phyloP scores from a whole-genome alignment of 2,797 vertebrate species.

The Heteromormyrus szaboi region DNA sequence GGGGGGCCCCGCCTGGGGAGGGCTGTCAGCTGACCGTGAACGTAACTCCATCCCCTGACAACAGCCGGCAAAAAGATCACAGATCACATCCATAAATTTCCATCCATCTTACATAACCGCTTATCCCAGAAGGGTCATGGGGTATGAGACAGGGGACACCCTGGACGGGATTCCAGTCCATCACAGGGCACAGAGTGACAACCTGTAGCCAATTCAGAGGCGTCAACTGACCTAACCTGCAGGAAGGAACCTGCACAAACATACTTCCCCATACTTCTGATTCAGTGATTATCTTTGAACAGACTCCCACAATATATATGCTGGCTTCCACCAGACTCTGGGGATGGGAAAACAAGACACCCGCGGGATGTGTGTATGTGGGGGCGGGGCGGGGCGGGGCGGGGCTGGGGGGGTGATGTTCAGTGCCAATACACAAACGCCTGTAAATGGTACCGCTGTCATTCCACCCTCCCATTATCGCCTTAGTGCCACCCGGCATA shows the following conservation, averaged over 20 bases:
- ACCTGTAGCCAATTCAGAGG: not conserved
- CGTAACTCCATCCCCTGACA: not conserved
- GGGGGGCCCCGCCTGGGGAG: not conserved
- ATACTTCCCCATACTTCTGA: not conserved
- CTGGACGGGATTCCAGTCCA: not conserved
- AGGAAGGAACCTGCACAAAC: not conserved
- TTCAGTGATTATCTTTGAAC: not conserved
- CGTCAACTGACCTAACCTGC: not conserved
- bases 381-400: no score
- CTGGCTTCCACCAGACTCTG: not conserved
- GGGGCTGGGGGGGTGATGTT: not conserved
- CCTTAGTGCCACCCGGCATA: not conserved
- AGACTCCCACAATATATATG: not conserved
- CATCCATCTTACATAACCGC: not conserved
- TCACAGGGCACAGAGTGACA: not conserved
- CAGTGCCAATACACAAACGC: not conserved
- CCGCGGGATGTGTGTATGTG: not conserved
- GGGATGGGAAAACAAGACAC: not conserved
- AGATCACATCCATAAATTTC: not conserved
- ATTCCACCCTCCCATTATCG: not conserved
- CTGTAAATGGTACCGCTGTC: not conserved
- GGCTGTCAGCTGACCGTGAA: not conserved
- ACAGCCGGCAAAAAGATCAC: not conserved
- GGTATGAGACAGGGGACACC: not conserved
- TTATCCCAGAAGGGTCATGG: not conserved